These are phyloP conservation scores for Argynnis bischoffii DNA, from an alignment of 2,888 invertebrate genomes.

Conservation along the genomic window DNA sequence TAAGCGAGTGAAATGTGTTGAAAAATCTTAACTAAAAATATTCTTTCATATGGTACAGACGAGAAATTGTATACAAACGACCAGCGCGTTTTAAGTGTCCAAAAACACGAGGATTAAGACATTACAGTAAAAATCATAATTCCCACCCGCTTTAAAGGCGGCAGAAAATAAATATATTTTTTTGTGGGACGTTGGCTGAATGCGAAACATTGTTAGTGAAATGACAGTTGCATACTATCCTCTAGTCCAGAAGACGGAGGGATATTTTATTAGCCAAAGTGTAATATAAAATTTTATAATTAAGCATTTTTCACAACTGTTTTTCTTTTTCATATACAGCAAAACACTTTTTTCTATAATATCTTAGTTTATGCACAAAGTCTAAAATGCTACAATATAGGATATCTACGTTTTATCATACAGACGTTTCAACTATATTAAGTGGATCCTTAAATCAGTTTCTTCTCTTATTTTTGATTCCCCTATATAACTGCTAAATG, in stretches of 20 bases:
- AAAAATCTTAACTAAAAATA: not conserved
- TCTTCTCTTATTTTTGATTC: too few species aligned
- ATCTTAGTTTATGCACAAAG: too few species aligned
- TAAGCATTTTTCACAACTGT: too few species aligned
- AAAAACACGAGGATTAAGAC: slow-evolving; percentile 16
- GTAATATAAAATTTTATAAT: too few species aligned
- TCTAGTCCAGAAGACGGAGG: slow-evolving; percentile 9
- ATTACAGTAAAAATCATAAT: slow-evolving; percentile 24
- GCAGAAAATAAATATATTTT: slow-evolving; percentile 25
- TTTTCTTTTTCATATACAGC: not conserved
- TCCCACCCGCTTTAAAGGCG: slow-evolving; percentile 12
- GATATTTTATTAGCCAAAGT: not conserved
- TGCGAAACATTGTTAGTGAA: slow-evolving; percentile 31
- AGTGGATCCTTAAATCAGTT: too few species aligned
- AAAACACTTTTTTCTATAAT: too few species aligned
- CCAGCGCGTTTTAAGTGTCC: slow-evolving; percentile 10
- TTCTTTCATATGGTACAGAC: slow-evolving; percentile 4
- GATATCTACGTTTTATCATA: too few species aligned
- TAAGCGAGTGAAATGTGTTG: not conserved
- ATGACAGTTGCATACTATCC: slow-evolving; percentile 26
- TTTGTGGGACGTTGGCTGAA: slow-evolving; percentile 17
- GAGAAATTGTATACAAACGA: slow-evolving; percentile 6
- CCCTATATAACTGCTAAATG: too few species aligned
- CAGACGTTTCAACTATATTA: too few species aligned
- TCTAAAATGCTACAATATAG: too few species aligned